phyloP scores from a whole-genome alignment of 2,888 invertebrate species.

The Pyralis farinalis region DNA sequence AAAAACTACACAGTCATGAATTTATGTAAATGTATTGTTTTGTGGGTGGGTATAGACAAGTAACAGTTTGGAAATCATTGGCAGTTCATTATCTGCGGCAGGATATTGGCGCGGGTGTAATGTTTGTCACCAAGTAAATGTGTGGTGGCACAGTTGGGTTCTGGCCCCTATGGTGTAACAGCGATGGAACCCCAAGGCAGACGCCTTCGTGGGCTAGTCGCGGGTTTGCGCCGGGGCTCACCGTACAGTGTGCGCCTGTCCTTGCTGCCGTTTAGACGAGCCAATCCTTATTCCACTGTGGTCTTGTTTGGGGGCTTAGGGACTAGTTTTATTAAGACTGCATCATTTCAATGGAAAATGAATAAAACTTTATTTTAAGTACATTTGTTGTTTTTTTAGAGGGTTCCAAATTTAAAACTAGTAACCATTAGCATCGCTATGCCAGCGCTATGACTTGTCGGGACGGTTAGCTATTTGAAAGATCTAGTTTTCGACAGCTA shows the following conservation, averaged over 20 bases:
- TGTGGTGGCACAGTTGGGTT: conserved; percentile 18
- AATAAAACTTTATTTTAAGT: not conserved
- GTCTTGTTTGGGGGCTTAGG: not conserved
- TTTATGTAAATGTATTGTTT: not conserved
- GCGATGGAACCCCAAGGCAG: conserved; percentile 17
- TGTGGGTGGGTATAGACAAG: not conserved
- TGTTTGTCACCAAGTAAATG: not conserved
- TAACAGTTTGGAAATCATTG: not conserved
- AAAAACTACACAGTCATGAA: not conserved
- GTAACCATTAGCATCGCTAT: too few species aligned
- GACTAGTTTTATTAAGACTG: conserved; percentile 10
- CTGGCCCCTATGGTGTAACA: conserved; percentile 22
- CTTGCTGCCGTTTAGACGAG: not conserved
- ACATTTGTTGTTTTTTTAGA: too few species aligned
- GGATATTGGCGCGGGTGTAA: conserved; percentile 12
- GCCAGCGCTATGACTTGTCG: too few species aligned
- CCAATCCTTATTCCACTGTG: not conserved
- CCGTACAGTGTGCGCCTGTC: not conserved
- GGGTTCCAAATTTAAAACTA: too few species aligned
- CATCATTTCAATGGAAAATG: conserved; percentile 12
- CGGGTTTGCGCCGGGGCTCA: conserved; percentile 1
- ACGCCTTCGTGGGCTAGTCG: conserved; percentile 29
- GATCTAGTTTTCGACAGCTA: too few species aligned
- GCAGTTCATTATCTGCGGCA: conserved; percentile 2
- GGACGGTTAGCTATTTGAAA: too few species aligned